Percentiles rank a stretch among this genome's conserved stretches.
These are phyloP conservation scores for Piliocolobus tephrosceles DNA, from an alignment of 2,113 vertebrate species.

Conservation along the genomic window DNA sequence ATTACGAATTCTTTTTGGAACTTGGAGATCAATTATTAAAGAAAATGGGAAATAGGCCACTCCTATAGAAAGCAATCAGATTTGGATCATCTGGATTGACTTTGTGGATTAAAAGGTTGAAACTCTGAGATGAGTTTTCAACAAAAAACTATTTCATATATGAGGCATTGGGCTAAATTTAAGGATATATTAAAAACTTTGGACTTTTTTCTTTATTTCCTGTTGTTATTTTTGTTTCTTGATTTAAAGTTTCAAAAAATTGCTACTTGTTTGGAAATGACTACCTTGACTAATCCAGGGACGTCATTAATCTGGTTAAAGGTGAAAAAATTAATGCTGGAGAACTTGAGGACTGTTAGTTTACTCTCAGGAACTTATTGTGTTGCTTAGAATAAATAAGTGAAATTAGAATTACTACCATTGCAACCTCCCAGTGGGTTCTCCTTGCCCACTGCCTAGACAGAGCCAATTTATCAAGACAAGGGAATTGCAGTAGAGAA, in stretches of 20 bases:
- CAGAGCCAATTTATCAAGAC: no score
- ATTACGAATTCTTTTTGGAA: neutral
- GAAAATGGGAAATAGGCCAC: neutral
- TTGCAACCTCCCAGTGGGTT: no score
- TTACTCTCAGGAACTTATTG: neutral
- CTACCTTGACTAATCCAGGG: neutral
- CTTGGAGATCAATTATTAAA: neutral
- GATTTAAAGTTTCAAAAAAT: neutral
- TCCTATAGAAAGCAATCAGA: neutral
- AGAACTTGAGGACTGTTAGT: neutral
- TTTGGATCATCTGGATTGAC: neutral
- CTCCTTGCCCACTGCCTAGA: no score
- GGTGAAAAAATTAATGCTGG: neutral
- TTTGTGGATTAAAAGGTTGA: neutral
- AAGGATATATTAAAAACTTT: neutral
- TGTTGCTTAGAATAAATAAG: neutral
- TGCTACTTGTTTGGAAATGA: neutral
- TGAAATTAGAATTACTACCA: neutral
- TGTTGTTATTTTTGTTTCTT: neutral
- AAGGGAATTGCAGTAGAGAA: no score
- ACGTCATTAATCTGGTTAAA: neutral
- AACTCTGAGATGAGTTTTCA: neutral
- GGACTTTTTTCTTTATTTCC: neutral
- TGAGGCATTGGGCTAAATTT: neutral
- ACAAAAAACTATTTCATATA: neutral